Evolutionary conservation across 2,888 invertebrate species (phyloP), one percentile per base, ranked within the genome.

Genomic region (Cephus runcator): DNA sequence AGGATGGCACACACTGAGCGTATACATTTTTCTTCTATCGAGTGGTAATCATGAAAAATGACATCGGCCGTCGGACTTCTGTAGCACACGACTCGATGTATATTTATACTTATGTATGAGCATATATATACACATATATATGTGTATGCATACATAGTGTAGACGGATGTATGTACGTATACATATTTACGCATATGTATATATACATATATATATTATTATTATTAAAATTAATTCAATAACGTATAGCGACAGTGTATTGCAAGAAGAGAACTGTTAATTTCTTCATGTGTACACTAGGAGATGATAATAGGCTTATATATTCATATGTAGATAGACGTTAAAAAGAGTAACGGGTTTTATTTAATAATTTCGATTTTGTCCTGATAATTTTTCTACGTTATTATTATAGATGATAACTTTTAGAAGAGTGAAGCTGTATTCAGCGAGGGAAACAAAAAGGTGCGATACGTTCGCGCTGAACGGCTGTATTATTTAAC

Each of bases 341-440:
- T 87, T 85, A 83, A 84, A 85, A 83, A 81, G 83, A 84, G 84
- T 86, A 87, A 87, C 88, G 87, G 87, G 85, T 86, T 90, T 89
- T 88, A 88, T 90, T 90, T 89, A 88, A 83, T 77, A 56, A 75
- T 88, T 87, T 88, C 84, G 85, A 85, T 86, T 87, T 87, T 86
- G 73, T 68, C 86, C 82, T 74, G 80, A 88, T 89, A 85, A 89
- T 87, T 90, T 90, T 91, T 90, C 87, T 90, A 90, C 90, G 87
- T 90, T 90, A 56, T 73, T 71, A 87, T 85, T 82, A 87, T 90
- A 90, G 88, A 85, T 81, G 80, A 86, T 86, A 88, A 88, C 88
- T 89, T 88, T 89, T 56, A 56, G 56, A 23, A 89, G 85, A 85
- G 78, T 74, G 82, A 85, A 84, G 79, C 80, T 56, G 83, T 84